Conservation (phyloP, 2,113 vertebrate genomes). For the Oreotrochilus melanogaster region DNA sequence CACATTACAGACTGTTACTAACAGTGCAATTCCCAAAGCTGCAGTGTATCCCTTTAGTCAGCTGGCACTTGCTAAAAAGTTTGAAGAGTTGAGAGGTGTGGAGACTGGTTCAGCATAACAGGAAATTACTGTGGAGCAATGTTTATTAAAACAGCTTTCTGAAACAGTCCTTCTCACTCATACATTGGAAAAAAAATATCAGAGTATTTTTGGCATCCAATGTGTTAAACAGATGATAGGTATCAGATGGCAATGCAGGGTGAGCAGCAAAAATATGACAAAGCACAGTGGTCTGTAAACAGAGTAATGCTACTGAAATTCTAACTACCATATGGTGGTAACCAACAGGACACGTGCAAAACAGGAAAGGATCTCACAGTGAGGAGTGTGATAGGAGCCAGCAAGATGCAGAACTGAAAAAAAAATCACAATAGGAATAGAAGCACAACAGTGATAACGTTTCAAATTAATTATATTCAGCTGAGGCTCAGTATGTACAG, state of each 20-base stretch:
- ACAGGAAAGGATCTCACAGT: slow-evolving; percentile 55
- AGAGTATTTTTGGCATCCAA: slow-evolving; percentile 13
- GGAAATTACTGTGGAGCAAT: slow-evolving; percentile 36
- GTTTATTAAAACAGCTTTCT: slow-evolving; percentile 36
- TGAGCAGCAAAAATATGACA: slow-evolving; percentile 53
- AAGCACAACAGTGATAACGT: slow-evolving; percentile 44
- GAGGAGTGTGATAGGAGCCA: slow-evolving; percentile 7
- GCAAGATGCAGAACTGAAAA: slow-evolving; percentile 29
- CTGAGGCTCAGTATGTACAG: slow-evolving; percentile 64
- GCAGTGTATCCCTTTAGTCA: not conserved
- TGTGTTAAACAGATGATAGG: slow-evolving; percentile 34
- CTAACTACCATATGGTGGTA: slow-evolving; percentile 45
- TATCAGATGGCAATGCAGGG: slow-evolving; percentile 34
- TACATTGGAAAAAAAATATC: not conserved
- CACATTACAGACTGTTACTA: not conserved
- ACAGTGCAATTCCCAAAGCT: not conserved
- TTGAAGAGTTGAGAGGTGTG: not conserved
- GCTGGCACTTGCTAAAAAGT: not conserved
- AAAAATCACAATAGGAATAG: slow-evolving; percentile 24
- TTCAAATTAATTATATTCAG: slow-evolving; percentile 75
- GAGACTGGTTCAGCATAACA: not conserved
- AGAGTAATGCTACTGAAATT: slow-evolving; percentile 30
- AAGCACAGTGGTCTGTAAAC: slow-evolving; percentile 51
- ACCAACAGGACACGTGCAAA: slow-evolving; percentile 38
- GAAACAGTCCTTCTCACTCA: slow-evolving; percentile 9